A percentile compares a stretch with the other conserved stretches of the same genome.
Evolutionary conservation across 2,113 vertebrate genomes (phyloP).

Genomic region (Odontesthes bonariensis): DNA sequence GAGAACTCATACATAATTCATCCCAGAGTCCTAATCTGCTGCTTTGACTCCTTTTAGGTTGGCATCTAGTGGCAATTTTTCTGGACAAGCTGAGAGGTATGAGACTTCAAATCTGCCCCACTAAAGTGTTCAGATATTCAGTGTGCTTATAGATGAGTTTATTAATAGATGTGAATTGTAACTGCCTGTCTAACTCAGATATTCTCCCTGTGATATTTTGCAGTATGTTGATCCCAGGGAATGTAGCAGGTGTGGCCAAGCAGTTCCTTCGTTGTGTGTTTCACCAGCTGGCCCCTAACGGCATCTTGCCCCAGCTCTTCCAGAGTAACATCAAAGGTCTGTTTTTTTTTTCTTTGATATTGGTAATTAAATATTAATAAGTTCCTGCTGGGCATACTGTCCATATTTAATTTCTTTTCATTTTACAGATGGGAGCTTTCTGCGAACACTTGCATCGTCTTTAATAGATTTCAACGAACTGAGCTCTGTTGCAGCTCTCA

Average conservation of each 20-base stretch:
- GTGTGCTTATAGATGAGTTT: slow-evolving; percentile 34
- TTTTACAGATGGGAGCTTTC: slow-evolving; percentile 92
- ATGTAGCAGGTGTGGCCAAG: slow-evolving; percentile 97
- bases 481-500: slow-evolving; percentile 95
- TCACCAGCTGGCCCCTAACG: slow-evolving; percentile 97
- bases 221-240: slow-evolving; percentile 97
- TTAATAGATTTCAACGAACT: slow-evolving; percentile 97
- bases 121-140: slow-evolving; percentile 12
- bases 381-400: neutral
- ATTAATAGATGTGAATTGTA: slow-evolving; percentile 52
- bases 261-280: slow-evolving; percentile 98
- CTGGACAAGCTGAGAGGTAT: slow-evolving; percentile 98
- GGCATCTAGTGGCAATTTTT: slow-evolving; percentile 94
- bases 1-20: slow-evolving; percentile 72
- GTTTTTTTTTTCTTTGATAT: neutral
- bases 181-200: slow-evolving; percentile 17
- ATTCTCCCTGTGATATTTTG: slow-evolving; percentile 51
- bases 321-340: slow-evolving; percentile 99
- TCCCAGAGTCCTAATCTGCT: slow-evolving; percentile 51
- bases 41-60: slow-evolving; percentile 84
- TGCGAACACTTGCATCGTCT: slow-evolving; percentile 91
- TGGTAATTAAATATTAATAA: neutral
- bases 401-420: slow-evolving; percentile 5
- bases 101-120: slow-evolving; percentile 42
- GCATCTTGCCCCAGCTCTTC: slow-evolving; percentile 97